These are phyloP conservation scores for Oxygymnocypris stewartii DNA, from an alignment of 2,113 vertebrate species.

Conservation along the genomic window DNA sequence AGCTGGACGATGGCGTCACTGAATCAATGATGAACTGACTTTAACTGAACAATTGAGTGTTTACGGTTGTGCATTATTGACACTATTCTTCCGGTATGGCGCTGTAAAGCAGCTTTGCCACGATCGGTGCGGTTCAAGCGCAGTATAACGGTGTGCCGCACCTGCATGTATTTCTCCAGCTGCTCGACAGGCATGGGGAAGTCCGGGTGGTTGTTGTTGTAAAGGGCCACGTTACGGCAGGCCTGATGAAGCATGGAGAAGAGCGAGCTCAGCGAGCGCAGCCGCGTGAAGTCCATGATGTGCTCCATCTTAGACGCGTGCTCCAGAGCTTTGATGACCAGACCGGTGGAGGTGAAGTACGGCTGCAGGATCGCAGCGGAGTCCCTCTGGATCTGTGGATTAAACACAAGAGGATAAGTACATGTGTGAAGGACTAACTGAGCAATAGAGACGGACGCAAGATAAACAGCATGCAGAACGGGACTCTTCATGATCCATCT, in stretches of 20 bases:
- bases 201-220: slow-evolving; percentile 97
- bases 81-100: no score
- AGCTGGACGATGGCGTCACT: no score
- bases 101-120: no score
- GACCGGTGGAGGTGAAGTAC: slow-evolving; percentile 92
- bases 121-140: no score
- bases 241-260: slow-evolving; percentile 99
- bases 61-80: no score
- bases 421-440: slow-evolving; percentile 51
- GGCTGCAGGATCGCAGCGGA: slow-evolving; percentile 87
- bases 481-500: not conserved
- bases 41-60: no score
- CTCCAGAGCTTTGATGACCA: slow-evolving; percentile 96
- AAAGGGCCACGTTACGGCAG: slow-evolving; percentile 92
- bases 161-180: slow-evolving; percentile 96
- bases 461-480: not conserved
- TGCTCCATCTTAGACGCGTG: slow-evolving; percentile 96
- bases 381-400: slow-evolving; percentile 90
- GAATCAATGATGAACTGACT: no score
- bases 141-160: slow-evolving; percentile 49
- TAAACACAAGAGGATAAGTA: not conserved
- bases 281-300: slow-evolving; percentile 97
- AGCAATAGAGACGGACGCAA: not conserved
- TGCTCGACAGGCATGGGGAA: slow-evolving; percentile 97
- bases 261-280: slow-evolving; percentile 92